These are phyloP conservation scores for Sarcophaga bullata DNA, from an alignment of 1,140 invertebrate species.

Conservation along the genomic window DNA sequence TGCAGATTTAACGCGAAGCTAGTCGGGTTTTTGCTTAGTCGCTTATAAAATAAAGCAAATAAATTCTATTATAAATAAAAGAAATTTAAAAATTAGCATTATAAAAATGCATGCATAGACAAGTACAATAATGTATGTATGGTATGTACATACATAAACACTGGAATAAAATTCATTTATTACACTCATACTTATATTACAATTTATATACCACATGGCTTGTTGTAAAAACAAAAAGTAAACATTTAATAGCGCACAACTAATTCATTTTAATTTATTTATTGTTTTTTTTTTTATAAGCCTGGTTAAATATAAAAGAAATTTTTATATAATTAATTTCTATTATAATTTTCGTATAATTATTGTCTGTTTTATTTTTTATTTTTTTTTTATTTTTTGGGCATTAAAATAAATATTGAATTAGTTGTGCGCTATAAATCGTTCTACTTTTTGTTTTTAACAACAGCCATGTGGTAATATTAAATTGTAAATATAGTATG, in stretches of 20 bases:
- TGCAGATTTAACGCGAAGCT: too few species aligned
- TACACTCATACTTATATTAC: too few species aligned
- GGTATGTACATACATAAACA: background rate
- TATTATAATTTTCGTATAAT: too few species aligned
- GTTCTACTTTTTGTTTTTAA: too few species aligned
- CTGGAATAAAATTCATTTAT: background rate
- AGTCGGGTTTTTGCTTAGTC: too few species aligned
- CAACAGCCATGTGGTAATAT: too few species aligned
- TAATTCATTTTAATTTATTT: too few species aligned
- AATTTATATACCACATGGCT: background rate
- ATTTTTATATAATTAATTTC: background rate
- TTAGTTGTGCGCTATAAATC: background rate
- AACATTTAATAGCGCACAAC: background rate
- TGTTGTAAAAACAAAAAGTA: background rate
- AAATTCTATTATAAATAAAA: background rate
- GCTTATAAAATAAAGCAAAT: background rate
- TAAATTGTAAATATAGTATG: too few species aligned
- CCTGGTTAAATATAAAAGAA: background rate
- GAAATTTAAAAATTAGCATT: slow-evolving; percentile 37
- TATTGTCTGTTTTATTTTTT: background rate
- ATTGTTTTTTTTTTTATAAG: too few species aligned
- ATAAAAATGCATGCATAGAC: slow-evolving; percentile 10
- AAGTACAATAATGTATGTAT: background rate
- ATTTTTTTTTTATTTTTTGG: too few species aligned
- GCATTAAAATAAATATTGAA: slow-evolving; percentile 13